Conservation (phyloP, 2,113 vertebrate genomes). For the Ochotona princeps region DNA sequence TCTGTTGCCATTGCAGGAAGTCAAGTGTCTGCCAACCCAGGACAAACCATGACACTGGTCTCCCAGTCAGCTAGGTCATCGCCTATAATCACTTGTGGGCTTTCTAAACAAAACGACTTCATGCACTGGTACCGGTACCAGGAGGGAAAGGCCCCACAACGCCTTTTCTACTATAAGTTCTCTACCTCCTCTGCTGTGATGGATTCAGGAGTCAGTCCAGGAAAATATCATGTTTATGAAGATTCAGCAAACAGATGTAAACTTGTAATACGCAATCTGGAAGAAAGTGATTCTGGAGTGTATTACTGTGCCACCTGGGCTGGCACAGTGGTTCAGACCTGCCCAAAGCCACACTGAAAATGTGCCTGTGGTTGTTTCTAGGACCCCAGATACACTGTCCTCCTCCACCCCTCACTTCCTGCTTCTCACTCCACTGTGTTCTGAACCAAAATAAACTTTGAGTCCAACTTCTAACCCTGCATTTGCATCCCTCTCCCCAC, state of each 20-base stretch:
- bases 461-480: neutral
- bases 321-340: neutral
- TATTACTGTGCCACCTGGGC: conserved; percentile 50
- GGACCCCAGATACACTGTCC: neutral
- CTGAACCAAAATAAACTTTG: neutral
- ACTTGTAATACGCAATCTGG: neutral
- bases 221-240: neutral
- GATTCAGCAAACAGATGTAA: accelerated
- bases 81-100: neutral
- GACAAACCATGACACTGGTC: neutral
- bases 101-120: accelerated
- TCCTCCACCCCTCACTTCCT: neutral
- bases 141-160: neutral
- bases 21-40: neutral
- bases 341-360: neutral
- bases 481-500: accelerated
- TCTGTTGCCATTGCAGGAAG: neutral
- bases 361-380: neutral
- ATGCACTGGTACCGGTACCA: conserved; percentile 34
- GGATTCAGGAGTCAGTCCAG: neutral
- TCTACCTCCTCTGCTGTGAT: accelerated
- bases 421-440: accelerated
- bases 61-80: accelerated
- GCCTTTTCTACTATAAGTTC: neutral
- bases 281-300: neutral